phyloP scores from a whole-genome alignment of 1,140 invertebrate species.

The Drosophila busckii region DNA sequence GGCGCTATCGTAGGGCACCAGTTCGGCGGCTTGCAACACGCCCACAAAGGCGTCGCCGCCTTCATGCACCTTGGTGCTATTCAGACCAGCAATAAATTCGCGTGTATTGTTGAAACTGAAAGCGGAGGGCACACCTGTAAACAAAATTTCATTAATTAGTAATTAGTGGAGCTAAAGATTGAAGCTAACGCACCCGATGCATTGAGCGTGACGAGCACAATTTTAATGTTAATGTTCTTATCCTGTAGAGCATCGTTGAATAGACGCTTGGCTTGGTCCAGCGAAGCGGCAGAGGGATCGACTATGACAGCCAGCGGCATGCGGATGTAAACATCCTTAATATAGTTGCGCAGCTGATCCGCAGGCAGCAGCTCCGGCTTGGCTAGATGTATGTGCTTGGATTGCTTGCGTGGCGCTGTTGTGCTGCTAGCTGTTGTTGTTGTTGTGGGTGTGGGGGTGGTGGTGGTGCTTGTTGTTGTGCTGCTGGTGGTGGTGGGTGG shows the following conservation, averaged over 20 bases:
- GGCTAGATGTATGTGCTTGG: slow-evolving; percentile 51
- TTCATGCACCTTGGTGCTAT: slow-evolving; percentile 70
- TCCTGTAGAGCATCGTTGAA: slow-evolving; percentile 79
- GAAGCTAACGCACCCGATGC: slow-evolving; percentile 37
- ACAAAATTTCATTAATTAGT: background rate
- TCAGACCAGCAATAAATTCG: slow-evolving; percentile 73
- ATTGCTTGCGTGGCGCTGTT: slow-evolving; percentile 42
- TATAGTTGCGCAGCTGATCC: slow-evolving; percentile 79
- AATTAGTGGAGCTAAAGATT: background rate
- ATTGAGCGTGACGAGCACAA: slow-evolving; percentile 76
- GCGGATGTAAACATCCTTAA: slow-evolving; percentile 81
- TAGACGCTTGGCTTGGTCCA: slow-evolving; percentile 79
- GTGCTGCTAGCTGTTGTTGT: slow-evolving; percentile 30
- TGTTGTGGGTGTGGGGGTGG: slow-evolving; percentile 22
- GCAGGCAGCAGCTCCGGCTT: slow-evolving; percentile 65
- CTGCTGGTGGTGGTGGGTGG: slow-evolving; percentile 7
- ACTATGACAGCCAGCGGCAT: slow-evolving; percentile 81
- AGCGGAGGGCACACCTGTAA: slow-evolving; percentile 60
- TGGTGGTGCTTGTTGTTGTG: slow-evolving; percentile 2
- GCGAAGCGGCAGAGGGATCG: slow-evolving; percentile 78
- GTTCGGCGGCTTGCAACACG: slow-evolving; percentile 78
- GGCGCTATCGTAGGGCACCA: slow-evolving; percentile 82
- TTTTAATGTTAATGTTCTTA: slow-evolving; percentile 73
- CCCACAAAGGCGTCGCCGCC: slow-evolving; percentile 71
- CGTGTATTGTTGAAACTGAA: slow-evolving; percentile 77